Evolutionary conservation across 2,113 vertebrate genomes (phyloP).

Genomic region (Apus apus): DNA sequence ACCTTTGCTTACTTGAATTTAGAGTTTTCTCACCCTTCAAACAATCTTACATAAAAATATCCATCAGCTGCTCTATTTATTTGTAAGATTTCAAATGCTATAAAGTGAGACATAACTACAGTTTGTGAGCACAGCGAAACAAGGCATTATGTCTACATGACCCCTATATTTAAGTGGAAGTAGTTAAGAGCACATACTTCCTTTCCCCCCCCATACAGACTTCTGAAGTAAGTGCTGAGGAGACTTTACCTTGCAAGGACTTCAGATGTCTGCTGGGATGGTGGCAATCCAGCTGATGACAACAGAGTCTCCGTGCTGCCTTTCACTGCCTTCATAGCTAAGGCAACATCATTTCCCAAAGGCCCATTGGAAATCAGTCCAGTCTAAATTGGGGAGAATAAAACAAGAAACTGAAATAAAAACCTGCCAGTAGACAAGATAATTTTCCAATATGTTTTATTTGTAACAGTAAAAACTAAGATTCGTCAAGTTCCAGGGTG

Average conservation of each 20-base stretch:
- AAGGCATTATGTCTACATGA: not conserved
- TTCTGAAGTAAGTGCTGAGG: not conserved
- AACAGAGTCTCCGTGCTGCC: conserved; percentile 45
- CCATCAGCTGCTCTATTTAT: not conserved
- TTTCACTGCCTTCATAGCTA: conserved; percentile 69
- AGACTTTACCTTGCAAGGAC: conserved; percentile 79
- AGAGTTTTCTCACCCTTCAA: not conserved
- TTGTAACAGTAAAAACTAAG: not conserved
- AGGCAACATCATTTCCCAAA: conserved; percentile 72
- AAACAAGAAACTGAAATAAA: not conserved
- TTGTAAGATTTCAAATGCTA: not conserved
- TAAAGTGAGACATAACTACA: not conserved
- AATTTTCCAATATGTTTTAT: not conserved
- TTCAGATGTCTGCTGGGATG: conserved; percentile 74
- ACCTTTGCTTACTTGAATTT: not conserved
- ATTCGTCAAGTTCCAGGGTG: not conserved
- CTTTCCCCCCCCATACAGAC: not conserved
- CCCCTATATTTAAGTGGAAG: not conserved
- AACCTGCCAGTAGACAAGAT: not conserved
- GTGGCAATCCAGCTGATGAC: conserved; percentile 50
- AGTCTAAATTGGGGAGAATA: conserved; percentile 72
- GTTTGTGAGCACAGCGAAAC: not conserved
- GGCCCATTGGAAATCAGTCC: conserved; percentile 83
- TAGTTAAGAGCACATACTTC: not conserved
- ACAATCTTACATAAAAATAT: not conserved